Evolutionary conservation across 2,888 invertebrate species (phyloP).

Genomic region (Eristalis pertinax): DNA sequence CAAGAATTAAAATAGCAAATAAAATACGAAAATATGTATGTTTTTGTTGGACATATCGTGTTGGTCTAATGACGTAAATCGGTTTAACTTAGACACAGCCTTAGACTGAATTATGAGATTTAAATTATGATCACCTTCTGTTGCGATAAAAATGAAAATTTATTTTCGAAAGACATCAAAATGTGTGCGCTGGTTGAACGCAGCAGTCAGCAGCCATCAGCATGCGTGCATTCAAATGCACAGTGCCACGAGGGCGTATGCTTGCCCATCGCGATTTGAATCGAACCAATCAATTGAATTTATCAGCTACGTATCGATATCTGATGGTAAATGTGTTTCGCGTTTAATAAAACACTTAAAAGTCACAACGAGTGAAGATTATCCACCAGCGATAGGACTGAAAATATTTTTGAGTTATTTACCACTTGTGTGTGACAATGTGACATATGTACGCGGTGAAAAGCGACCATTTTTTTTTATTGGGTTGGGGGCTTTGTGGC

Average conservation of each 20-base stretch:
- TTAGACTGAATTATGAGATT: constrained; percentile 3
- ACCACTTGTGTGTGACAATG: constrained; percentile 40
- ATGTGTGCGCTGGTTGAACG: not conserved
- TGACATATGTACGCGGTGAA: not conserved
- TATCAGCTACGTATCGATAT: not conserved
- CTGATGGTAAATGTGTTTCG: constrained; percentile 2
- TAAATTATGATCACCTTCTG: constrained; percentile 9
- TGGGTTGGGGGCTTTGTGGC: constrained; percentile 37
- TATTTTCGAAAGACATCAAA: not conserved
- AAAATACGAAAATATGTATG: not conserved
- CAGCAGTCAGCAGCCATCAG: not conserved
- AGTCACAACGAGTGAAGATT: constrained; percentile 33
- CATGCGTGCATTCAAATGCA: not conserved
- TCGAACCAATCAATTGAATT: not conserved
- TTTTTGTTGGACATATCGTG: not conserved
- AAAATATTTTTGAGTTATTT: constrained; percentile 44
- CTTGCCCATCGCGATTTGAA: not conserved
- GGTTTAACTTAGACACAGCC: not conserved
- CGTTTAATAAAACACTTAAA: constrained; percentile 12
- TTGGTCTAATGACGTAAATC: constrained; percentile 28
- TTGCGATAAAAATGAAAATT: not conserved
- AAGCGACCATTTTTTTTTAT: constrained; percentile 1
- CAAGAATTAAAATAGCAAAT: not conserved
- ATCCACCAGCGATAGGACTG: constrained; percentile 20
- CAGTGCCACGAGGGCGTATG: not conserved